Base-by-base conservation (phyloP, 2,797 vertebrate species). In the Phaenicophaeus curvirostris region DNA sequence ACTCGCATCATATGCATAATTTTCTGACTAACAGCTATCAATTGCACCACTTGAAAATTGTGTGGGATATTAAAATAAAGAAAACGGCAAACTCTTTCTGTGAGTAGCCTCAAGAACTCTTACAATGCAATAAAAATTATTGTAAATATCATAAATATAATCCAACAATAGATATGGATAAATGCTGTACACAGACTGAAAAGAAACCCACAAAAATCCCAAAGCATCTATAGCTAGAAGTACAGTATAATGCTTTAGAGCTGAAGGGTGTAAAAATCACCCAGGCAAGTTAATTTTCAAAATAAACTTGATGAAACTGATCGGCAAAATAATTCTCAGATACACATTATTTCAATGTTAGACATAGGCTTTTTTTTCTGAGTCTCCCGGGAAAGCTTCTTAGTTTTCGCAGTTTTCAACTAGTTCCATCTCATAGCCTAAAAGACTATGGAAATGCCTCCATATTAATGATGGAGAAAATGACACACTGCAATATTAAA, bases 1-100 rank as follows among this genome's bases (percentile, higher is more conserved):
- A 1, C 15, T 50, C 14, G 8, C 10, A 71, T 39, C 15, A n/a
- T 7, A 44, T 1, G 5, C 27, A n/a, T 28, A 0, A 0, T 68
- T 73, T 81, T 57, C 76, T 71, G 23, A 33, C 31, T 77, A 4
- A 6, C 20, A 67, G 79, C 11, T 86, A 44, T 42, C 18, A 25
- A 75, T 93, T 89, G 59, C 28, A 31, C 24, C 33, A 85, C 13
- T 9, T 72, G 33, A 95, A 80, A 48, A 80, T 30, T 15, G 20
- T 35, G 61, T 35, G 46, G 21, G 19, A 51, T 71, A 80, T 73
- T 71, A 71, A 87, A 87, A 82, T 54, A 10, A 48, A 69, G 41
- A 48, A 89, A 89, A 28, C 1, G 63, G 42, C 13, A 61, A 23
- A 44, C 6, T 57, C 4, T 18, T 83, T 82, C 65, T 72, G 9